Evolutionary conservation across 2,113 vertebrate genomes (phyloP).

Genomic region (Orthonyx spaldingii): DNA sequence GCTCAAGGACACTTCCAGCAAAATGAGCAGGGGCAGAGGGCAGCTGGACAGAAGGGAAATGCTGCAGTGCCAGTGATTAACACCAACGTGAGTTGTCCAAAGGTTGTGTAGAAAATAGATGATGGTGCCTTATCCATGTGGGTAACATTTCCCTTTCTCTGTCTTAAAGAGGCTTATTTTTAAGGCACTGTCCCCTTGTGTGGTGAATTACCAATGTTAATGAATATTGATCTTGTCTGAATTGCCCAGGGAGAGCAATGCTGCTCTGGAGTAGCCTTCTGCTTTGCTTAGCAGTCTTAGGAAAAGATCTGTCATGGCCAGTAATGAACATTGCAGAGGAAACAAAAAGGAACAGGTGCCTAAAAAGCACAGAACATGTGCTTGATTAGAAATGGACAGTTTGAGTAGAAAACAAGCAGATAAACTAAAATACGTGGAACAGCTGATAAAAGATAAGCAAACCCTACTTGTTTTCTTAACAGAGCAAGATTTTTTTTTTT

Average conservation of each 20-base stretch:
- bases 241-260: conserved; percentile 3
- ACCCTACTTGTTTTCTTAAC: neutral
- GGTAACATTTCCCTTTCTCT: neutral
- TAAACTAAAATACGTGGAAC: conserved; percentile 4
- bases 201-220: conserved; percentile 36
- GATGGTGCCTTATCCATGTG: neutral
- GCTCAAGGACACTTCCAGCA: neutral
- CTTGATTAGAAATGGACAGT: conserved; percentile 26
- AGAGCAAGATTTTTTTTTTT: neutral
- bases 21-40: neutral
- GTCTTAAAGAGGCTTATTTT: neutral
- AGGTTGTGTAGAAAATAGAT: neutral
- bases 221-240: conserved; percentile 32
- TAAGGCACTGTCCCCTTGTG: neutral
- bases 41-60: neutral
- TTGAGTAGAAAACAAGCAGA: conserved; percentile 46
- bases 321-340: conserved; percentile 3
- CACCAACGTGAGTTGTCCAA: neutral
- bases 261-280: conserved; percentile 25
- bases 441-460: conserved; percentile 14
- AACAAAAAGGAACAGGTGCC: neutral
- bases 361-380: neutral
- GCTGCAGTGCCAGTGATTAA: neutral
- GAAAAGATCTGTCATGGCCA: conserved; percentile 15
- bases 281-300: conserved; percentile 32